These are phyloP conservation scores for Mimumesa dahlbomi DNA, from an alignment of 2,888 invertebrate genomes.

Conservation along the genomic window DNA sequence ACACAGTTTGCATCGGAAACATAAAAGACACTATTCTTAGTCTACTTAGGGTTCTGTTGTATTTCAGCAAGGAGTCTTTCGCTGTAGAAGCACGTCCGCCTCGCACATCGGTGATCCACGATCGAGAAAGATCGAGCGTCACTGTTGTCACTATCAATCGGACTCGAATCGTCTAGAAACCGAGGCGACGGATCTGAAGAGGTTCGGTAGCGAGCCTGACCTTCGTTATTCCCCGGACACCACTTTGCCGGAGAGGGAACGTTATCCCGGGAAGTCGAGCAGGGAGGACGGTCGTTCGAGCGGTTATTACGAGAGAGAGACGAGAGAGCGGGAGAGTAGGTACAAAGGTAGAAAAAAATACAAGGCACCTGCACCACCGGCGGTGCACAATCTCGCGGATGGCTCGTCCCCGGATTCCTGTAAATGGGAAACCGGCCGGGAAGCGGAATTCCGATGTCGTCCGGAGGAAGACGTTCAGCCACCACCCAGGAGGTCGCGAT, in stretches of 20 bases:
- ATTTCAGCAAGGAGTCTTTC: slow-evolving; percentile 68
- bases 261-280: neutral
- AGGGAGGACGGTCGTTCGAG: slow-evolving; percentile 46
- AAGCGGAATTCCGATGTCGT: slow-evolving; percentile 50
- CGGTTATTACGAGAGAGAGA: slow-evolving; percentile 76
- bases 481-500: slow-evolving; percentile 82
- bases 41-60: too few species aligned
- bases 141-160: slow-evolving; percentile 63
- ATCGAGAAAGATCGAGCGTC: slow-evolving; percentile 57
- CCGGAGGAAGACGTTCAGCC: slow-evolving; percentile 69
- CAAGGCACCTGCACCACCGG: slow-evolving; percentile 87
- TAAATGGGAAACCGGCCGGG: slow-evolving; percentile 76
- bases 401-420: slow-evolving; percentile 84
- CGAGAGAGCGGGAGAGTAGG: slow-evolving; percentile 80
- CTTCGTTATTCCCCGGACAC: slow-evolving; percentile 77
- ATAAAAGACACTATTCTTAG: too few species aligned
- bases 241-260: slow-evolving; percentile 12
- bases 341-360: slow-evolving; percentile 87
- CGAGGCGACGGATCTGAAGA: slow-evolving; percentile 80
- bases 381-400: slow-evolving; percentile 72
- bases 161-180: slow-evolving; percentile 73
- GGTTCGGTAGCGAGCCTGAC: slow-evolving; percentile 89
- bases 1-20: too few species aligned
- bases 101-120: slow-evolving; percentile 64
- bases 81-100: slow-evolving; percentile 70